Evolutionary conservation across 2,888 invertebrate genomes (phyloP), one percentile per base, ranked within the genome.

Genomic region (Gisinianus flammeolus): DNA sequence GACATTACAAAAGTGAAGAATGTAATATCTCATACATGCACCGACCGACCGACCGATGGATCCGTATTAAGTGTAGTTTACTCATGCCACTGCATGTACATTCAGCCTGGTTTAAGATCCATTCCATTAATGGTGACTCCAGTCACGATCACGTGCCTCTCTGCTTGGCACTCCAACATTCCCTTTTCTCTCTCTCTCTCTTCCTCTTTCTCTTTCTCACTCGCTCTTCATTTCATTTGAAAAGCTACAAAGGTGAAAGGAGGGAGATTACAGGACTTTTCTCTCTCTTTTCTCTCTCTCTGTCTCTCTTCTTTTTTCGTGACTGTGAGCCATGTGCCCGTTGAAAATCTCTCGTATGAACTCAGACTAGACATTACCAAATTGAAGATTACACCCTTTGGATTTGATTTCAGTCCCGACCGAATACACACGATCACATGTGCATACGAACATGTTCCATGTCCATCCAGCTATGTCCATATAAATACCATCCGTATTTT

Each of bases 41-140:
- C 2, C 2, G 44, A 44, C 44, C 8, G 44, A 44, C 44, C 8
- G 44, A 44, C 44, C 44, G 12, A 44, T 19, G 6, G 44, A 44
- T 44, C 16, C 44, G 44, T 44, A 44, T 44, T 6, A 44, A 44
- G 3, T 44, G 44, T 44, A 44, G 44, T 44, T 44, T 44, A 6
- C 2, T 44, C 2, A 1, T 44, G 6, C 44, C 12, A 44, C 44
- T 44, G 8, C 8, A 44, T 44, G 44, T 44, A 44, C 6, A 6
- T 4, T 44, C 2, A 16, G 19, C 44, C 12, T 44, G 44, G 44
- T 44, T 44, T 44, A 44, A 44, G 44, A 44, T 75, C 75, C 78
- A 75, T 78, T 78, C 75, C 75, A 64, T 78, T 78, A 78, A 75
- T 75, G 70, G 78, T 62, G 66, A 78, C 74, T 68, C 62, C 52